A percentile compares a stretch with the other conserved stretches of the same genome.
phyloP scores from a whole-genome alignment of 2,113 vertebrate species.

The Panthera tigris region DNA sequence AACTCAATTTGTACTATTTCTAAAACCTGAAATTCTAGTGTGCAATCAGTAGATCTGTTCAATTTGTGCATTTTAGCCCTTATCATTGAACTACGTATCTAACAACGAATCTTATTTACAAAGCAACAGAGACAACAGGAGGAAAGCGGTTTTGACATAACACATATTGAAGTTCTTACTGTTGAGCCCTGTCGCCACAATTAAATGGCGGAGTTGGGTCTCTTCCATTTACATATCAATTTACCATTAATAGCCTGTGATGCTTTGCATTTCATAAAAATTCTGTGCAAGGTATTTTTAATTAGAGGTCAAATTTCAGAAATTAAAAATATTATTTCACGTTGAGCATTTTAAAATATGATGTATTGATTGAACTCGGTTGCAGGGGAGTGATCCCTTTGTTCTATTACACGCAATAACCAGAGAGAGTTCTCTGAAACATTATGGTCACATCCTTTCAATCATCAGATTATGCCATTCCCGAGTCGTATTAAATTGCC shows the following conservation, averaged over 20 bases:
- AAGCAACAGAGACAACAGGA: not conserved
- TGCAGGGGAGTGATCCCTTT: not conserved
- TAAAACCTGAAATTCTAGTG: not conserved
- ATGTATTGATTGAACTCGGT: not conserved
- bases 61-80: not conserved
- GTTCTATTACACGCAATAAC: not conserved
- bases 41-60: not conserved
- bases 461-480: not conserved
- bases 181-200: not conserved
- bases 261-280: not conserved
- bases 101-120: not conserved
- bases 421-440: not conserved
- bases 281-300: not conserved
- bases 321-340: not conserved
- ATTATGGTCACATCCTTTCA: no score
- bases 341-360: not conserved
- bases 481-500: not conserved
- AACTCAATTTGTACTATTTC: not conserved
- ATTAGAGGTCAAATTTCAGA: not conserved
- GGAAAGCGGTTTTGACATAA: not conserved
- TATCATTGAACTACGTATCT: not conserved
- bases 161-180: not conserved
- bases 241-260: not conserved
- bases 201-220: not conserved
- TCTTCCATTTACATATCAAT: not conserved